These are phyloP conservation scores for Pharmacophagus antenor DNA, from an alignment of 2,888 invertebrate genomes.

Conservation along the genomic window DNA sequence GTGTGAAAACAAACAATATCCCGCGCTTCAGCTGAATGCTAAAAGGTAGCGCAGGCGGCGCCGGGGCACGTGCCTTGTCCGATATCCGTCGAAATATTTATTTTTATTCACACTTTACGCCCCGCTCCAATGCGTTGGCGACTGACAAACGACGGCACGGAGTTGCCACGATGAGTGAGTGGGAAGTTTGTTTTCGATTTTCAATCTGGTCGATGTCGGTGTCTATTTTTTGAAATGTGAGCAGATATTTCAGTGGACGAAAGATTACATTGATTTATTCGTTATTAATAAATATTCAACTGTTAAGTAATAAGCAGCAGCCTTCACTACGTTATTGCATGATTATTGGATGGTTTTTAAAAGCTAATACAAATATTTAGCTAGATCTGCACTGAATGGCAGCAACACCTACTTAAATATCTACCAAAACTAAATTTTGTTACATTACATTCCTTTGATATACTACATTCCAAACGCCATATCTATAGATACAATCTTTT, in stretches of 20 bases:
- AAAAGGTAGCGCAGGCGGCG: conserved; percentile 52
- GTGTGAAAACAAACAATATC: conserved; percentile 70
- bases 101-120: conserved; percentile 64
- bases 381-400: neutral
- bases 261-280: conserved; percentile 26
- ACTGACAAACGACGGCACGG: conserved; percentile 38
- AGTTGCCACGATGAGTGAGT: conserved; percentile 34
- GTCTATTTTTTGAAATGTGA: conserved; percentile 30
- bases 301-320: neutral
- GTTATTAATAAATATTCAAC: conserved; percentile 6
- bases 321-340: neutral
- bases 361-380: neutral
- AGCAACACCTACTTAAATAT: neutral
- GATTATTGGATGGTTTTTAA: neutral
- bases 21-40: conserved; percentile 64
- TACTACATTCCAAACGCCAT: too few relatives aligned
- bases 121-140: conserved; percentile 45
- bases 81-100: conserved; percentile 69
- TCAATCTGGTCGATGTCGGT: conserved; percentile 34
- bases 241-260: conserved; percentile 13
- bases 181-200: conserved; percentile 31
- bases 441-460: neutral
- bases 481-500: too few relatives aligned
- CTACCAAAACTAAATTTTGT: neutral
- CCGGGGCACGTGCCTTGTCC: conserved; percentile 60